Conservation (phyloP, 2,113 vertebrate species). For the Erythrolamprus reginae region DNA sequence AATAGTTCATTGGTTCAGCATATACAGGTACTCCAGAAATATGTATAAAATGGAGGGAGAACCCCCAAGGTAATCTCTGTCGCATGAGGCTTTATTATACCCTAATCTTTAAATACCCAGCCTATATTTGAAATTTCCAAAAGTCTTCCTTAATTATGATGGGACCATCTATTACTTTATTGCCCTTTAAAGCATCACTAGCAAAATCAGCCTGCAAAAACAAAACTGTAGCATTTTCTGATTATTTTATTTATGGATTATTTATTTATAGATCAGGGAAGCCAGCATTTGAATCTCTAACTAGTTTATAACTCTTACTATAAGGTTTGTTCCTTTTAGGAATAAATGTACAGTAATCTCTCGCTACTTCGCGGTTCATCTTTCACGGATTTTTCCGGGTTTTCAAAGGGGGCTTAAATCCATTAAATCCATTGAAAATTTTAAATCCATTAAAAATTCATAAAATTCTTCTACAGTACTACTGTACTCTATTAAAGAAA, state of each 20-base stretch:
- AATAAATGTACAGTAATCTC: too few species aligned
- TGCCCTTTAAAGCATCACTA: neutral
- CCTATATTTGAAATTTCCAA: neutral
- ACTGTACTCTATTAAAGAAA: too few species aligned
- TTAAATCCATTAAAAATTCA: too few species aligned
- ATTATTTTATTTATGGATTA: too few species aligned
- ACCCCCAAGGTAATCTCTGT: neutral
- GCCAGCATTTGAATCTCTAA: neutral
- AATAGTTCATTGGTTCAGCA: neutral
- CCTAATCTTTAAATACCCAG: neutral
- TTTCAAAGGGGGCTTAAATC: too few species aligned
- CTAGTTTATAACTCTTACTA: neutral
- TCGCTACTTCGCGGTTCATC: too few species aligned
- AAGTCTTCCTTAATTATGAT: too few species aligned
- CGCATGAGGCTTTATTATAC: neutral
- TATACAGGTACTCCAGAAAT: neutral
- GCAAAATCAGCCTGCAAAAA: neutral
- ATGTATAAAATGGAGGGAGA: neutral
- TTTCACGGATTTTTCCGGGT: too few species aligned
- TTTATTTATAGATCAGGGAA: neutral
- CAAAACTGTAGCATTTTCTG: neutral
- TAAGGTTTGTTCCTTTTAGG: too few species aligned
- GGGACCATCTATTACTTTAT: neutral
- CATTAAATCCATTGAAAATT: too few species aligned
- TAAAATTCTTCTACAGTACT: too few species aligned